These are phyloP conservation scores for Electrona antarctica DNA, from an alignment of 2,113 vertebrate genomes.

Conservation along the genomic window DNA sequence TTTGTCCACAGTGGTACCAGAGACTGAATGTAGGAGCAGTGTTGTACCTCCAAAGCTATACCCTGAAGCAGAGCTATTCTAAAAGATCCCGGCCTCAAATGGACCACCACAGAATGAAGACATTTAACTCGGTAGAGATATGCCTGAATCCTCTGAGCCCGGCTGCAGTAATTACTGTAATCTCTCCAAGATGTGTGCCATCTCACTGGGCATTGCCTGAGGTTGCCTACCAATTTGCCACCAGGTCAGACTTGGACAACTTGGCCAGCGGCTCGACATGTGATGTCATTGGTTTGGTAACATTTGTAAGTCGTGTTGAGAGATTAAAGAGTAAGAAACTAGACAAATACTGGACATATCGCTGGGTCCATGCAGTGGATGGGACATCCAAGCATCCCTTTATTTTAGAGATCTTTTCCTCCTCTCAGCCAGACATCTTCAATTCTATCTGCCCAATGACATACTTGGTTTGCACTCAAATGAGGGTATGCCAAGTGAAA, in stretches of 20 bases:
- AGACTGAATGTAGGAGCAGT: slow-evolving; percentile 84
- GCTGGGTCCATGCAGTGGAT: slow-evolving; percentile 89
- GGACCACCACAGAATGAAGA: slow-evolving; percentile 80
- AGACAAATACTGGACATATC: slow-evolving; percentile 90
- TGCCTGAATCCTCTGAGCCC: slow-evolving; percentile 85
- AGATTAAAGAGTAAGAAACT: slow-evolving; percentile 81
- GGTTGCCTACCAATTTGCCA: slow-evolving; percentile 83
- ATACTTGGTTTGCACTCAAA: slow-evolving; percentile 91
- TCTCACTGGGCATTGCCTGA: slow-evolving; percentile 88
- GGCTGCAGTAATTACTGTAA: slow-evolving; percentile 81
- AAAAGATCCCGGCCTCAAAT: slow-evolving; percentile 83
- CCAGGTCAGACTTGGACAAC: slow-evolving; percentile 86
- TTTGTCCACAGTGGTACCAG: slow-evolving; percentile 92
- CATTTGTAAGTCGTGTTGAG: slow-evolving; percentile 82
- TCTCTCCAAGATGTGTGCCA: slow-evolving; percentile 83
- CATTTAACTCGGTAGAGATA: slow-evolving; percentile 86
- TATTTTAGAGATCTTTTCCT: slow-evolving; percentile 88
- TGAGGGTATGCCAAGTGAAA: slow-evolving; percentile 83
- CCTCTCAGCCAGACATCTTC: slow-evolving; percentile 92
- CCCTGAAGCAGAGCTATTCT: slow-evolving; percentile 83
- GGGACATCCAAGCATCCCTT: slow-evolving; percentile 86
- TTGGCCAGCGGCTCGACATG: slow-evolving; percentile 55
- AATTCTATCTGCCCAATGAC: slow-evolving; percentile 85
- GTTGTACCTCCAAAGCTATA: slow-evolving; percentile 86
- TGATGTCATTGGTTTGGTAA: slow-evolving; percentile 83